Evolutionary conservation across 2,888 invertebrate genomes (phyloP), one percentile per base, ranked within the genome.

Genomic region (Drosophila borealis): DNA sequence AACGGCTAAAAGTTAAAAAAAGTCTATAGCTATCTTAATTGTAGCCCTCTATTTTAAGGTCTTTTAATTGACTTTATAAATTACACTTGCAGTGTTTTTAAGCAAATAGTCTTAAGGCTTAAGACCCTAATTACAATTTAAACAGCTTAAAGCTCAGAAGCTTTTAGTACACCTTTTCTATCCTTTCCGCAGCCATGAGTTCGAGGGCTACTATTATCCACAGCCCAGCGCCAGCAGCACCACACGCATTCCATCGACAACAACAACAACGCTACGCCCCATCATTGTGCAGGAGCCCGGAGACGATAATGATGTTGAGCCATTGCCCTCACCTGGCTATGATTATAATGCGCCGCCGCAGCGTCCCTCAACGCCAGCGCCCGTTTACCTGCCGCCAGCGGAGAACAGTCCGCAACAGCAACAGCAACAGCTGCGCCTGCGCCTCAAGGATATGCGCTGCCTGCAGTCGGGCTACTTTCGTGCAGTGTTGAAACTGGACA

Each of bases 401-500:
- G 68, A 76, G 5, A 41, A 33, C 19, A 36, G 4, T 33, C 42
- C 61, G 9, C 60, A 45, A n/a, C 50, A 67, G 29, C 60, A 45
- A n/a, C 50, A 67, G 29, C 72, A 74, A 17, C 77, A 91, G 44
- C 67, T 92, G 9, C 89, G 91, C 10, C 70, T 92, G 8, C 85
- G 85, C 1, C 62, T 92, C 0, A 90, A 90, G 64, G 92, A 92
- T 49, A 91, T 92, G 91, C 91, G 91, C 10, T 92, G 92, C 49
- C 71, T 92, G 13, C 80, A 73, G 2, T 77, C 66, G 0, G 92
- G 91, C 0, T 93, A 91, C 72, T 93, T 93, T 66, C 90, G 92
- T 2, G 89, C 92, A 0, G 89, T 92, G 1, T 87, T 94, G 17
- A 92, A 91, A 41, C 80, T 93, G 25, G 91, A 93, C 17, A 92